Base-by-base conservation (phyloP, 1,140 invertebrate genomes). In the Zaprionus taronus region DNA sequence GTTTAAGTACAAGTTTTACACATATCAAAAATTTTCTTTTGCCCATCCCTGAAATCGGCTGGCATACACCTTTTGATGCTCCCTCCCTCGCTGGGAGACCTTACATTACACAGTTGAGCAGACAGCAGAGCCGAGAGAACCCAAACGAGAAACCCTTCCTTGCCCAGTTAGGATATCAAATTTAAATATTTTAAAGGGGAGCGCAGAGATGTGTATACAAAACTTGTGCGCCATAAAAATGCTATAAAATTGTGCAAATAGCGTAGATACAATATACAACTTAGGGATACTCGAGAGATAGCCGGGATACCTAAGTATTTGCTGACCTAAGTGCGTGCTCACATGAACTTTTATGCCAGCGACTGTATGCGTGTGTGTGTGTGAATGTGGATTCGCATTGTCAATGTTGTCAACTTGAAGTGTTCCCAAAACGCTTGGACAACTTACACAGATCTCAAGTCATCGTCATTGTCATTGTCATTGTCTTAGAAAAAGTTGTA, bases 241-340 rank as follows among this genome's bases (percentile, higher is more conserved):
- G 81, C 77, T 87, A 86, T 91, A 91, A 87, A 91, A 90, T 75
- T 81, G 81, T 83, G 74, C 77, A 87, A 86, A 86, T 78, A 80
- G 81, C 72, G 72, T 77, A 74, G 66, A 70, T 75, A 74, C 64
- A 74, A 72, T 76, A 60, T 72, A 71, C 56, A 66, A 38, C 28
- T n/a, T 44, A 38, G 34, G 62, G 66, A 86, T 79, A 80, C 67
- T 62, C 72, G 44, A 51, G 47, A 51, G 47, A 47, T 17, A 20
- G 14, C 36, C 44, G 17, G 66, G 51, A 70, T 74, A 56, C 65
- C 28, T 64, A 79, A 72, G 67, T 81, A 81, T 85, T 74, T 85
- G 78, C 74, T 80, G 81, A 83, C 81, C 76, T 64, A 80, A 82
- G 76, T 83, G 80, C 80, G 80, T 83, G 71, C 75, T 60, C 62